Base-by-base conservation (phyloP, 2,113 vertebrate genomes). In the Myiagra hebetior region DNA sequence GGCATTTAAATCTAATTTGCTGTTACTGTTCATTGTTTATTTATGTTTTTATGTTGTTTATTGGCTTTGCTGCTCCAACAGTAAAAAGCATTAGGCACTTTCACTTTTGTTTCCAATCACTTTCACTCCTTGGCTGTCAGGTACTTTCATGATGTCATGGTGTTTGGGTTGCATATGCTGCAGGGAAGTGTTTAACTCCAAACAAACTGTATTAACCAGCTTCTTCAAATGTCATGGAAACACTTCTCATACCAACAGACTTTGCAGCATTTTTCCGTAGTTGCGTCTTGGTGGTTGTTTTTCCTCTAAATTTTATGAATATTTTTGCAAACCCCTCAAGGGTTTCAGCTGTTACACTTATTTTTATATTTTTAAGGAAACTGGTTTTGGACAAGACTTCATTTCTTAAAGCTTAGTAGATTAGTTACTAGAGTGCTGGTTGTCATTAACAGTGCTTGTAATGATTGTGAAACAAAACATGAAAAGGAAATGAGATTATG, bases 171-270 rank as follows among this genome's bases (percentile, higher is more conserved):
- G 92, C 91, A 91, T 65, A 92, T 52, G 86, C 80, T 75, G 62
- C 91, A 93, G 95, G 83, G 88, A 93, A 78, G 77, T 73, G 86
- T 92, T 95, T 78, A 75, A 91, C 57, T 89, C 92, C 80, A 94
- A 91, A 95, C 93, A 93, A 87, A 94, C 76, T 79, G 39, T 56
- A 81, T 81, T 92, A 91, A 90, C 65, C 13, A 20, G 50, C 79
- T 95, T 62, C 82, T 91, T 75, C 28, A 94, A 77, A 91, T 94
- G 96, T 39, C 95, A 69, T 64, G 88, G 93, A 72, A 94, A 96
- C 88, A 33, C 31, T 59, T 55, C 52, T 81, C 31, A 47, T 49
- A 70, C 83, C 44, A 76, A 24, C 55, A 80, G 69, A 55, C 78
- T 94, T 90, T 88, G 74, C 87, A 76, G 79, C 70, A 44, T 84